Evolutionary conservation across 2,888 invertebrate genomes (phyloP).

Genomic region (Beris morrisii): DNA sequence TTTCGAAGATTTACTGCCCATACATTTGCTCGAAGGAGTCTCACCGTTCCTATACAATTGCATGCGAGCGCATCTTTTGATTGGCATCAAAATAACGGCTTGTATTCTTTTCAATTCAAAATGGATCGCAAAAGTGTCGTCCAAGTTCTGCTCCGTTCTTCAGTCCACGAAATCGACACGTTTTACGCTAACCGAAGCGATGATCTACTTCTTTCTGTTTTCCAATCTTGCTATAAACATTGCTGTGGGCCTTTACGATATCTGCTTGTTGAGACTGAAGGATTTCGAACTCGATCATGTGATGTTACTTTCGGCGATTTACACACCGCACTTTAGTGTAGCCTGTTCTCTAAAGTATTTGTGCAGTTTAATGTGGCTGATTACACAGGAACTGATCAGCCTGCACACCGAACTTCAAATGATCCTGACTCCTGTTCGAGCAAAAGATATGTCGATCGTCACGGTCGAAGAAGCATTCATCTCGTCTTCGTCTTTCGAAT

Average conservation of each 20-base stretch:
- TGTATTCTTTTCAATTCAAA: slow-evolving; percentile 22
- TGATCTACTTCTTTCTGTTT: slow-evolving; percentile 21
- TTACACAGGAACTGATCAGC: slow-evolving; percentile 8
- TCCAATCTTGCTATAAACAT: not conserved
- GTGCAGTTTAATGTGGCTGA: slow-evolving; percentile 20
- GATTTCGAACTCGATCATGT: slow-evolving; percentile 14
- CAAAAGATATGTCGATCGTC: not conserved
- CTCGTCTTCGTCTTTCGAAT: slow-evolving; percentile 6
- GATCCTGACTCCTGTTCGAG: not conserved
- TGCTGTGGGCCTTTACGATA: slow-evolving; percentile 12
- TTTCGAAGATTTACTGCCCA: slow-evolving; percentile 13
- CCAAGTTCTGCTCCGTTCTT: not conserved
- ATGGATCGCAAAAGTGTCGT: slow-evolving; percentile 26
- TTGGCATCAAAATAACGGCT: slow-evolving; percentile 26
- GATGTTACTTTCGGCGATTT: slow-evolving; percentile 14
- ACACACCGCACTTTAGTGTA: slow-evolving; percentile 19
- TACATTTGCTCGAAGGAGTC: slow-evolving; percentile 14
- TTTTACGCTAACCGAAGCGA: slow-evolving; percentile 2
- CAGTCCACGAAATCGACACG: not conserved
- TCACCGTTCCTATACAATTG: slow-evolving; percentile 33
- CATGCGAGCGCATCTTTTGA: slow-evolving; percentile 28
- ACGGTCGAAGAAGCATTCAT: not conserved
- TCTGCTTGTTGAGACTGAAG: slow-evolving; percentile 7
- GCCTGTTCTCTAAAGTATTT: slow-evolving; percentile 18
- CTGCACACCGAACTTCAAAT: slow-evolving; percentile 1